Evolutionary conservation across 1,140 invertebrate species (phyloP).

Genomic region (Cryptotermes secundus): DNA sequence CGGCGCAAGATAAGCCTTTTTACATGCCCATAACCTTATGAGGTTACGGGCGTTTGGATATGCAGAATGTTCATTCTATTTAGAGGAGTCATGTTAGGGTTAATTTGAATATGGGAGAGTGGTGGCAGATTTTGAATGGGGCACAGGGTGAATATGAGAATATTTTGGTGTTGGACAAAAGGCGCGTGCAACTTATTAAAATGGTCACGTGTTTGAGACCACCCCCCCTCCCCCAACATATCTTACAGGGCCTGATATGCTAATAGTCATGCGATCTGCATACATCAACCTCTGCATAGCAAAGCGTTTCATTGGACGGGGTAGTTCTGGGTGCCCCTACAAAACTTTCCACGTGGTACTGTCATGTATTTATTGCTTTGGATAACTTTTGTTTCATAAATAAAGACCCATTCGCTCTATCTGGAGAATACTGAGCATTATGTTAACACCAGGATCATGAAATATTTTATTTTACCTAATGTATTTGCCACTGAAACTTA

Average conservation of each 20-base stretch:
- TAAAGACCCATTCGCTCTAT: no score
- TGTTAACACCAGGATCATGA: no score
- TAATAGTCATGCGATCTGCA: neutral
- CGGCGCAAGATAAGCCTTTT: no score
- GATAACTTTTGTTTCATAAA: no score
- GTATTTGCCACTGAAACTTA: no score
- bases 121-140: neutral
- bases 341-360: no score
- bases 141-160: neutral
- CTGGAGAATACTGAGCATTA: no score
- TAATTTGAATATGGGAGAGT: neutral
- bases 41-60: neutral
- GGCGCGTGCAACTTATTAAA: neutral
- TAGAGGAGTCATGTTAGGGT: neutral
- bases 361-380: no score
- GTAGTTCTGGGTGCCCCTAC: no score
- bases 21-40: no score
- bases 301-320: no score
- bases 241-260: neutral
- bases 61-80: slow-evolving; percentile 7
- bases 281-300: neutral
- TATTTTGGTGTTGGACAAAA: neutral
- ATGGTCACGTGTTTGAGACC: neutral
- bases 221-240: neutral
- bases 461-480: no score